Evolutionary conservation across 2,888 invertebrate species (phyloP), one percentile per base, ranked within the genome.

Genomic region (Drosophila ochracea): DNA sequence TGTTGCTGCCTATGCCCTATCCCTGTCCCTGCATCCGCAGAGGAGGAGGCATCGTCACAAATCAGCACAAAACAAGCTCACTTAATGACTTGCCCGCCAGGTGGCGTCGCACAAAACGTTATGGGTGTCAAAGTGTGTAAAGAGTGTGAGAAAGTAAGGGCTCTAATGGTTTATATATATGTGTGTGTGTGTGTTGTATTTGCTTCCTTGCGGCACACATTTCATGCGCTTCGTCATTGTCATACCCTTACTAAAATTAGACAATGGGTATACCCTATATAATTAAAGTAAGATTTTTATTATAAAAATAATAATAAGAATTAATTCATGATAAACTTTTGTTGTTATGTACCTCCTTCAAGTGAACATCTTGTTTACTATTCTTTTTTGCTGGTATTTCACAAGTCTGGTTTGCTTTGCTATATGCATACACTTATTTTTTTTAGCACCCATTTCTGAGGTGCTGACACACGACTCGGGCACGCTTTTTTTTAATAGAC

Each of bases 41-140:
- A 16, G 21, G 21, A 54, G 54, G 59, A 21, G 65, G 19, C 50
- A 21, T 49, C 54, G 71, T 66, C 69, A 72, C 73, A 71, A 85
- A 83, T 84, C 80, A 77, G 84, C 73, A 84, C 79, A 84, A 74
- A 83, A 85, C 85, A 87, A 84, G 88, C 82, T 83, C 74, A 76
- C 82, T 88, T 88, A 88, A 86, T 86, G 87, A 82, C 87, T 85
- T 80, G 85, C 76, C 75, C 78, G 84, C 79, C 76, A 73, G 81
- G 84, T 85, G 85, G 76, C 80, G 74, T 47, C 68, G 66, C 73
- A 75, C 55, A 75, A 75, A 68, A 50, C 67, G 62, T 72, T 57
- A 61, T 66, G 63, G 61, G 78, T 57, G 73, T 49, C 47, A 37
- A 65, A 68, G 63, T 52, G 62, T 62, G 33, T 25, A 57, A 25